Percentiles rank a stretch among this genome's conserved stretches.
These are phyloP conservation scores for Notothenia coriiceps DNA, from an alignment of 2,113 vertebrate species.

Conservation along the genomic window DNA sequence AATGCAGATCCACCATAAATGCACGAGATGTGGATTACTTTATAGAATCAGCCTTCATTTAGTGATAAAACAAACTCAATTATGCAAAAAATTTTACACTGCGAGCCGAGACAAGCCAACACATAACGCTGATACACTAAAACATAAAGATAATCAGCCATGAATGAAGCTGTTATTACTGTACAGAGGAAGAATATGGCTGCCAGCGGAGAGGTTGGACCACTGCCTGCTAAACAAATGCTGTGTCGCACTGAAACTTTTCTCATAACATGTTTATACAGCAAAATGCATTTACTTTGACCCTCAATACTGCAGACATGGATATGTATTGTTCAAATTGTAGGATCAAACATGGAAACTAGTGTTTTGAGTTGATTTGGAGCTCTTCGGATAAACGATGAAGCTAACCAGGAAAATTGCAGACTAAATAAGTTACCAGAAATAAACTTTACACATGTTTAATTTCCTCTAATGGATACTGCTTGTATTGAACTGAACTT, in stretches of 20 bases:
- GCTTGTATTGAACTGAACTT: neutral
- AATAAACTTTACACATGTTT: neutral
- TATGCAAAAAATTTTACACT: slow-evolving; percentile 2
- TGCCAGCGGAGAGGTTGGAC: slow-evolving; percentile 21
- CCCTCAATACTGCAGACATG: neutral
- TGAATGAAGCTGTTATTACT: neutral
- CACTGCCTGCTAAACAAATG: neutral
- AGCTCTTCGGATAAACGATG: too few relatives aligned
- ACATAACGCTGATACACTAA: slow-evolving; percentile 2
- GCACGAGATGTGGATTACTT: neutral
- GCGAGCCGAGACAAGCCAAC: neutral
- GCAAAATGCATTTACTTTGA: neutral
- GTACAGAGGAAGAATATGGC: neutral
- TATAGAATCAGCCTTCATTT: neutral
- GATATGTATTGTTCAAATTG: neutral
- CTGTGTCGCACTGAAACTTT: neutral
- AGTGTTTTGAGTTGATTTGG: neutral
- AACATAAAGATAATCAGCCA: slow-evolving; percentile 4
- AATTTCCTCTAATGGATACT: neutral
- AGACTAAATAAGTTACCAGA: neutral
- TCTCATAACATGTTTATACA: neutral
- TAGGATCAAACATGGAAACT: neutral
- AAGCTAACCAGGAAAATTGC: neutral
- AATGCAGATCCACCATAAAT: neutral
- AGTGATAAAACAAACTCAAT: slow-evolving; percentile 1